Evolutionary conservation across 2,888 invertebrate genomes (phyloP).

Genomic region (Hofmannophila pseudospretella): DNA sequence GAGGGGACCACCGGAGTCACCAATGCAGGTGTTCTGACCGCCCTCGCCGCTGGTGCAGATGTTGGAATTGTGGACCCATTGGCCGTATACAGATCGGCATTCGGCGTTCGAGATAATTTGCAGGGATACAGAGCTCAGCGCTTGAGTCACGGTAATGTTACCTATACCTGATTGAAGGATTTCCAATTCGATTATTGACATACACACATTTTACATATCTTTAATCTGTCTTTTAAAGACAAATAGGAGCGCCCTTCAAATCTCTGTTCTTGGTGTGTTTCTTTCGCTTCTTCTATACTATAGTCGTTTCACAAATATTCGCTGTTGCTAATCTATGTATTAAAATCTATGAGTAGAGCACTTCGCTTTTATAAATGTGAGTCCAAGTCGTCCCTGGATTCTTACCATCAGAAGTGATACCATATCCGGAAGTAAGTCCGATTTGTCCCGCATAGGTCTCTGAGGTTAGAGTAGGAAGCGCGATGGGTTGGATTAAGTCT

Average conservation of each 20-base stretch:
- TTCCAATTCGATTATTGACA: too few species aligned
- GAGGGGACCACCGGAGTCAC: constrained; percentile 27
- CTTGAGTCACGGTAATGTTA: constrained; percentile 19
- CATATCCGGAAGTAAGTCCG: constrained; percentile 49
- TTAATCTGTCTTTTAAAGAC: too few species aligned
- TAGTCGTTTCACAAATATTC: too few species aligned
- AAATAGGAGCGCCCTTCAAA: too few species aligned
- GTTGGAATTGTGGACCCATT: constrained; percentile 29
- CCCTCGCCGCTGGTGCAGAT: constrained; percentile 43
- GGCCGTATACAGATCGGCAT: constrained; percentile 39
- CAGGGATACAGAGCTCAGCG: constrained; percentile 10
- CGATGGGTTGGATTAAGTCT: constrained; percentile 8
- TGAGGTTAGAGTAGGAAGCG: constrained; percentile 7
- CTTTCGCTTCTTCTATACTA: too few species aligned
- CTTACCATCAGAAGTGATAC: constrained; percentile 30
- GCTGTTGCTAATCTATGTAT: constrained; percentile 24
- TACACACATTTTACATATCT: too few species aligned
- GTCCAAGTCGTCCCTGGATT: too few species aligned
- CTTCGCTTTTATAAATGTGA: too few species aligned
- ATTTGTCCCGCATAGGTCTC: constrained; percentile 8
- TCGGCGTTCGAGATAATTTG: constrained; percentile 27
- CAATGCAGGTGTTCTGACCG: constrained; percentile 39
- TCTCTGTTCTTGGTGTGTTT: too few species aligned
- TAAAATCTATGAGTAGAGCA: too few species aligned
- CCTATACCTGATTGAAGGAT: too few species aligned